phyloP scores from a whole-genome alignment of 2,113 vertebrate genomes.

The Neogale vison region DNA sequence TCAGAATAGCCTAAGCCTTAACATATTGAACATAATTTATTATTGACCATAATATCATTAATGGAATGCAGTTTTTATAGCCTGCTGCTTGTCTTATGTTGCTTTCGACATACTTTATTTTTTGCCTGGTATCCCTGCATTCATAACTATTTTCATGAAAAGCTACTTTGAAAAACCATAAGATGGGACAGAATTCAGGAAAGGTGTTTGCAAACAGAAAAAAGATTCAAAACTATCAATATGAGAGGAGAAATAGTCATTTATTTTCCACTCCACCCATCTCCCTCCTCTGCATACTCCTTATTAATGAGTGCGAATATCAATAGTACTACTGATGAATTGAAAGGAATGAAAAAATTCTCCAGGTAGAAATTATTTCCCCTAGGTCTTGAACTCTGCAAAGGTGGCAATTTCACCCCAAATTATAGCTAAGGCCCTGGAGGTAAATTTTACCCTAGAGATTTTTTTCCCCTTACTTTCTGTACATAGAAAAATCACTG shows the following conservation, averaged over 20 bases:
- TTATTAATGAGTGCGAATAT: background rate
- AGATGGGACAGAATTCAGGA: background rate
- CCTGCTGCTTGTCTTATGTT: background rate
- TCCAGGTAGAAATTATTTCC: slow-evolving; percentile 4
- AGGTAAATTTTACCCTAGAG: slow-evolving; percentile 44
- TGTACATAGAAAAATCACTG: background rate
- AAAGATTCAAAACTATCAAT: background rate
- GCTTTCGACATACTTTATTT: background rate
- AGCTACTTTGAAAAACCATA: background rate
- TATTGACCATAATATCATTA: background rate
- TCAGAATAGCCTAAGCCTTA: background rate
- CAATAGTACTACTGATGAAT: background rate
- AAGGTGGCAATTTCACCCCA: background rate
- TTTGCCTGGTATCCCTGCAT: background rate
- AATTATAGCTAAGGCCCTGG: slow-evolving; percentile 15
- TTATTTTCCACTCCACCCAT: background rate
- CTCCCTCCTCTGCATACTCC: background rate
- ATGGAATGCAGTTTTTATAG: background rate
- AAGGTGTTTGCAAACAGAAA: background rate
- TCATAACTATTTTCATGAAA: background rate
- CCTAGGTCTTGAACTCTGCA: background rate
- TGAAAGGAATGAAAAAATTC: background rate
- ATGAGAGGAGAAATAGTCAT: background rate
- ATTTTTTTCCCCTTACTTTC: background rate
- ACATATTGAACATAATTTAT: background rate